A percentile compares a stretch with the other conserved stretches of the same genome.
phyloP scores from a whole-genome alignment of 2,797 vertebrate genomes.

The Ptychadena robeensis region DNA sequence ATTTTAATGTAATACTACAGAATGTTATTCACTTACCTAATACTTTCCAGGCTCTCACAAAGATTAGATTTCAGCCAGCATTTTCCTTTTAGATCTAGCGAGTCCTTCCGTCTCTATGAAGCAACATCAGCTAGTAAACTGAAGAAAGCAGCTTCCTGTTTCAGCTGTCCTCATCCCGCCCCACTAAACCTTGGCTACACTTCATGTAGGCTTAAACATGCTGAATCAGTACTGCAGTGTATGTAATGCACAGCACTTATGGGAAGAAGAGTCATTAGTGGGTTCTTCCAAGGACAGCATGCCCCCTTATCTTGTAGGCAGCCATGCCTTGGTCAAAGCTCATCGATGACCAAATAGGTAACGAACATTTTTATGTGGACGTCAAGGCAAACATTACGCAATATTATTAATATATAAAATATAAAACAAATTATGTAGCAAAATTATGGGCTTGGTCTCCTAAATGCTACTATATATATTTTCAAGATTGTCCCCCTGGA shows the following conservation, averaged over 20 bases:
- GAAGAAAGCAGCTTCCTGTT: constrained; percentile 33
- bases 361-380: no score
- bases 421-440: no score
- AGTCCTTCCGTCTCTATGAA: constrained; percentile 2
- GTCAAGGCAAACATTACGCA: no score
- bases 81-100: not conserved
- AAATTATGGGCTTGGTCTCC: no score
- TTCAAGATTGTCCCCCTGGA: no score
- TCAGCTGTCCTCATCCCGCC: constrained; percentile 20
- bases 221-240: constrained; percentile 53
- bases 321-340: no score
- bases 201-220: constrained; percentile 31
- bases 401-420: no score
- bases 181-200: constrained; percentile 35
- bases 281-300: not conserved
- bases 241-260: not conserved
- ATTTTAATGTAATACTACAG: not conserved
- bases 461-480: no score
- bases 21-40: not conserved
- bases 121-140: not conserved
- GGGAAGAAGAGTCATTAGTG: not conserved
- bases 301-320: not conserved
- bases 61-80: not conserved
- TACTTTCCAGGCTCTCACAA: not conserved
- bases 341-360: no score